phyloP scores from a whole-genome alignment of 2,888 invertebrate genomes.

The Antitype chi region DNA sequence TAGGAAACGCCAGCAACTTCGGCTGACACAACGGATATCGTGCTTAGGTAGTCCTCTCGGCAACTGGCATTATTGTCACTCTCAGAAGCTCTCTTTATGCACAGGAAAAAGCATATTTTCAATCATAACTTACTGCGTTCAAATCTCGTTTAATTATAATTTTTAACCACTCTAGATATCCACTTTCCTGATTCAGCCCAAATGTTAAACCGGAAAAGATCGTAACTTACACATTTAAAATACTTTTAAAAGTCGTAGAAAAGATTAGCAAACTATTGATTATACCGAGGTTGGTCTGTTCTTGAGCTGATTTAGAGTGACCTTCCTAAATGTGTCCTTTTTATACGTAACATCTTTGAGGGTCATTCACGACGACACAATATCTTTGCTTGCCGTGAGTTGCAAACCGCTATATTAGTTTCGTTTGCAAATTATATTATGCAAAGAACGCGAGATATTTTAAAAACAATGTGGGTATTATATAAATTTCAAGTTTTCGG shows the following conservation, averaged over 20 bases:
- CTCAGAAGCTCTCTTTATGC: background rate
- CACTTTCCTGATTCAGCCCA: background rate
- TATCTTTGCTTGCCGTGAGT: background rate
- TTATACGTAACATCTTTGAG: background rate
- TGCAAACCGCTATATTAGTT: conserved; percentile 45
- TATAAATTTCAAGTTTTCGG: conserved; percentile 52
- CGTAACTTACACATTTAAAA: background rate
- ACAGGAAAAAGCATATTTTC: background rate
- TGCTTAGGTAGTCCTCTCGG: too few relatives aligned
- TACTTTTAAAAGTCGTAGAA: background rate
- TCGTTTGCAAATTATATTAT: conserved; percentile 58
- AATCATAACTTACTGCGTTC: background rate
- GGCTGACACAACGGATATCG: too few relatives aligned
- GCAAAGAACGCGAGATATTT: conserved; percentile 44
- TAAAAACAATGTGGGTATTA: conserved; percentile 59
- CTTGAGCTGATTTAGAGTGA: conserved; percentile 30
- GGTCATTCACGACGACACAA: conserved; percentile 1
- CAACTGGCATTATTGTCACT: background rate
- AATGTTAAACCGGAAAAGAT: background rate
- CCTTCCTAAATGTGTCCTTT: conserved; percentile 25
- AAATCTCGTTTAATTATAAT: too few relatives aligned
- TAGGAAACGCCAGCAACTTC: too few relatives aligned
- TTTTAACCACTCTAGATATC: background rate
- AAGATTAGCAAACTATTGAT: conserved; percentile 1
- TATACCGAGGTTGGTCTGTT: conserved; percentile 25